Conservation (phyloP, 2,888 invertebrate species). For the Rhamnusium bicolor region DNA sequence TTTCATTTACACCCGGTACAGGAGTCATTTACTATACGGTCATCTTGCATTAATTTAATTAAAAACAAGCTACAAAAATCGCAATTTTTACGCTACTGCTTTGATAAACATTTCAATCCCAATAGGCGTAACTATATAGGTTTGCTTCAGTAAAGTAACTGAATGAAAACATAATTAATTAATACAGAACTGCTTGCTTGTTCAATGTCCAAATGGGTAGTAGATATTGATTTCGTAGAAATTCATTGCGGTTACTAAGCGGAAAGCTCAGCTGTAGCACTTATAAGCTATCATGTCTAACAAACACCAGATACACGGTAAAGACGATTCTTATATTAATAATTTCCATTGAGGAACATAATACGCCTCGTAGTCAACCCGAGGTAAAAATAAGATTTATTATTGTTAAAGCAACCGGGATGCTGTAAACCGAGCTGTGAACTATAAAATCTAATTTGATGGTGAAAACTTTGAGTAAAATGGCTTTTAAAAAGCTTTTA, state of each 20-base stretch:
- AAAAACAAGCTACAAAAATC: background rate
- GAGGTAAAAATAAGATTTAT: conserved; percentile 11
- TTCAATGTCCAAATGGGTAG: background rate
- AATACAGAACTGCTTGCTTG: background rate
- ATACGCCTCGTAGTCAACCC: background rate
- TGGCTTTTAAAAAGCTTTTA: conserved; percentile 12
- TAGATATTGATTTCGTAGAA: background rate
- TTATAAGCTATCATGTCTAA: background rate
- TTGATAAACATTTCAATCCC: background rate
- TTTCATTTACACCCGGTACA: too few relatives aligned
- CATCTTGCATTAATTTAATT: background rate
- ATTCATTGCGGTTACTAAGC: background rate
- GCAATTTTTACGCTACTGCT: background rate
- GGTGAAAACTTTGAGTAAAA: background rate
- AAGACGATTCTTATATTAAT: background rate
- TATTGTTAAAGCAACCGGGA: conserved; percentile 8
- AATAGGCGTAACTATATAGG: background rate
- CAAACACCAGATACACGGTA: background rate
- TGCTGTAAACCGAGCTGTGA: conserved; percentile 5
- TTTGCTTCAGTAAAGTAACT: background rate
- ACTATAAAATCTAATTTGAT: conserved; percentile 17
- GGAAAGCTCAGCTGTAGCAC: background rate
- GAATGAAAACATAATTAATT: background rate
- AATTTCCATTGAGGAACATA: background rate
- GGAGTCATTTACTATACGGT: background rate